These are phyloP conservation scores for Ailurus styani DNA, from an alignment of 2,113 vertebrate species.

Conservation along the genomic window DNA sequence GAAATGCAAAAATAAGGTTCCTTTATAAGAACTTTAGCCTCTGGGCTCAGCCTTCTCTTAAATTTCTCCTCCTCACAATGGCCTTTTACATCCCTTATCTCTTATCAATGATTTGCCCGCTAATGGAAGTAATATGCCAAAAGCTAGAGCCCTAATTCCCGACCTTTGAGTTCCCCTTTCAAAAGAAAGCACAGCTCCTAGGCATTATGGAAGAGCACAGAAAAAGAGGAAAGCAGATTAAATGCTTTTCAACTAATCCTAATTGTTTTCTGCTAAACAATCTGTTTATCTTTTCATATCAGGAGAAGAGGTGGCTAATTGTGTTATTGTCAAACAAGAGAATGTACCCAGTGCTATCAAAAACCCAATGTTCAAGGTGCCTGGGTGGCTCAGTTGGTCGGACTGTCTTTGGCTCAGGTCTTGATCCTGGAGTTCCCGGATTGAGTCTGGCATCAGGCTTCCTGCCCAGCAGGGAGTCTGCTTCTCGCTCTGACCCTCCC, in stretches of 20 bases:
- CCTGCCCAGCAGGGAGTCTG: too few relatives aligned
- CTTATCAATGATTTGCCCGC: neutral
- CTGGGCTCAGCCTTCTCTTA: neutral
- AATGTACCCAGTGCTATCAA: neutral
- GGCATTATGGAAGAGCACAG: neutral
- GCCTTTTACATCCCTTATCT: neutral
- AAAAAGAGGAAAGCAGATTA: neutral
- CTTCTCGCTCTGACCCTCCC: neutral
- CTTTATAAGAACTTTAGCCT: too few relatives aligned
- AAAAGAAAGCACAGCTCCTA: neutral
- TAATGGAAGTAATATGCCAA: neutral
- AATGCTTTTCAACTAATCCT: neutral
- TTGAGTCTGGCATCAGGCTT: too few relatives aligned
- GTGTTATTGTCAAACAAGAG: neutral
- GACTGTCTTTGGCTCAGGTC: neutral
- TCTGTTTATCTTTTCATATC: neutral
- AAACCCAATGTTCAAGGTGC: neutral
- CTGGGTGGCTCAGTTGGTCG: neutral
- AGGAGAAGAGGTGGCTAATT: neutral
- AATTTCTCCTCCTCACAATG: neutral
- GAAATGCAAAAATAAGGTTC: too few relatives aligned
- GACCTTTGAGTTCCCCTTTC: neutral
- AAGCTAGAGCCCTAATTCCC: neutral
- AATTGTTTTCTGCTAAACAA: neutral
- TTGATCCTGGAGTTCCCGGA: neutral